Base-by-base conservation (phyloP, 2,113 vertebrate species). In the Hyperopisus bebe region DNA sequence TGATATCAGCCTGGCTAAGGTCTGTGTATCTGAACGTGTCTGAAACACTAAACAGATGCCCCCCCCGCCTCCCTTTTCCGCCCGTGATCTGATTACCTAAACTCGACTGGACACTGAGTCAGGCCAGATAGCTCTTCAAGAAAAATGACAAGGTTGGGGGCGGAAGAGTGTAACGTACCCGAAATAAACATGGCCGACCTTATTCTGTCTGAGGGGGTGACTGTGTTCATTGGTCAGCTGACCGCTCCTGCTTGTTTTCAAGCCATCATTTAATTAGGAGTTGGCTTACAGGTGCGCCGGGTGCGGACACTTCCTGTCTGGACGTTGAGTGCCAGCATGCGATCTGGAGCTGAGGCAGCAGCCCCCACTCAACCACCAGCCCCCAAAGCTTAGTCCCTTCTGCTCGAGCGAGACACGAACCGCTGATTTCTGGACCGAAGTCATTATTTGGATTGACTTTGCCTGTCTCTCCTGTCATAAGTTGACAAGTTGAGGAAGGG, bases 21-120 rank as follows among this genome's bases (percentile, higher is more conserved):
- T 89, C 53, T 47, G 47, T 74, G 85, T 77, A 50, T 84, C 62
- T 90, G 89, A 89, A 87, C 77, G 19, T 48, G 51, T 77, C 27
- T 15, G 77, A 90, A 89, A 92, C 85, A 82, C 27, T 89, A 84
- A 92, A 87, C 91, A 92, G 91, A 92, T 88, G 55, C 50, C 46
- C 85, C 85, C 17, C 85, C 90, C 84, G 86, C 80, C 87, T 48
- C 74, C 50, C 85, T 91, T 90, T 90, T 88, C 87, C 80, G 48
- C 53, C 89, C 87, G 83, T 46, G 74, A 89, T 92, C 87, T 82
- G 86, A 91, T 91, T 91, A 90, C 58, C 46, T 85, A 84, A 88
- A 46, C 85, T 89, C 87, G 87, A 91, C 86, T 53, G 89, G 90
- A 90, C 87, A 77, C 53, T 48, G 88, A 90, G 80, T 83, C 83